phyloP scores from a whole-genome alignment of 1,140 invertebrate genomes.

The Caligus rogercresseyi region DNA sequence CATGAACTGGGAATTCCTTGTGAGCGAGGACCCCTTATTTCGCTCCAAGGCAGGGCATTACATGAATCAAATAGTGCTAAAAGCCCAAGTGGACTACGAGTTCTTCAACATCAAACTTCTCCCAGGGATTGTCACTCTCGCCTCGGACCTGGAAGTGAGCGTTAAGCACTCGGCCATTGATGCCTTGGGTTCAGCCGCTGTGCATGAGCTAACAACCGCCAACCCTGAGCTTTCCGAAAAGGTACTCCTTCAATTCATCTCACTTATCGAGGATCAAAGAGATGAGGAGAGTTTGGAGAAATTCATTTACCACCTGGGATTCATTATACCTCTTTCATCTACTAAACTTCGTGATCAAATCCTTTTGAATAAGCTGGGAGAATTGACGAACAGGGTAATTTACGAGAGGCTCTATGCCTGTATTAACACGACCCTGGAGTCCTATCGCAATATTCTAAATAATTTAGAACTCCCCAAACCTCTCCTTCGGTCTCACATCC shows the following conservation, averaged over 20 bases:
- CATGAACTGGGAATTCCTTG: constrained; percentile 4
- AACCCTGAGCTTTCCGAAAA: not conserved
- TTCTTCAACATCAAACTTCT: constrained; percentile 4
- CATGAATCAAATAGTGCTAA: not conserved
- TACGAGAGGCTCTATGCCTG: not conserved
- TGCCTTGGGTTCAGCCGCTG: not conserved
- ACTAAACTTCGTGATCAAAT: not conserved
- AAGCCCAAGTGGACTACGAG: not conserved
- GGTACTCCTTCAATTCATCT: not conserved
- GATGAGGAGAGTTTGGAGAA: not conserved
- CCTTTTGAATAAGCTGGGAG: not conserved
- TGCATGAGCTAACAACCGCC: not conserved
- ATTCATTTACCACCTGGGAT: not conserved
- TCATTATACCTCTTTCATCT: not conserved
- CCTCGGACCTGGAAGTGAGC: not conserved
- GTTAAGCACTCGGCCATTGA: not conserved
- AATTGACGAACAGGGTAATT: not conserved
- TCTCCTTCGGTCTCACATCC: not conserved
- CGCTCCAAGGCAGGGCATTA: not conserved
- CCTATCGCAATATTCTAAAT: not conserved
- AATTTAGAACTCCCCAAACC: not conserved
- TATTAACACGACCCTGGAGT: not conserved
- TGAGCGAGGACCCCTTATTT: not conserved
- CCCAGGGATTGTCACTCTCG: constrained; percentile 5
- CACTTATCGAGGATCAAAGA: not conserved